Evolutionary conservation across 2,797 vertebrate species (phyloP).

Genomic region (Enteromius paludinosus): DNA sequence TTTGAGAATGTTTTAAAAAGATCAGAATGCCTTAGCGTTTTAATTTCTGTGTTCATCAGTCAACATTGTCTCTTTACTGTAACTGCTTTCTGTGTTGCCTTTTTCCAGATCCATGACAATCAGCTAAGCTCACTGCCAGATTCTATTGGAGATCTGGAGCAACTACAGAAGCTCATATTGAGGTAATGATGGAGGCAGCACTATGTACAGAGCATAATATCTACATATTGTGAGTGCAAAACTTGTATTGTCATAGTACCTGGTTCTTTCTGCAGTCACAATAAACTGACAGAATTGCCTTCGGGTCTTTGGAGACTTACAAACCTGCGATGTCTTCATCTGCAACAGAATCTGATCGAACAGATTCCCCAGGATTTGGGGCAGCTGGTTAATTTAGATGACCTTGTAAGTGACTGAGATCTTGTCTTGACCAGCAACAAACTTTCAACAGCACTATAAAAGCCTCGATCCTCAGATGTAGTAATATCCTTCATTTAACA

Average conservation of each 20-base stretch:
- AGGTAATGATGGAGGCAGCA: conserved; percentile 74
- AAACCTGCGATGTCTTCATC: conserved; percentile 77
- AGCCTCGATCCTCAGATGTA: not conserved
- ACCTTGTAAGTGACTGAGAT: conserved; percentile 76
- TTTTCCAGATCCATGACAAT: conserved; percentile 91
- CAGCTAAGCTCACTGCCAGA: conserved; percentile 84
- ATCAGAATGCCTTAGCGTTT: not conserved
- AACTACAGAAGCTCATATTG: conserved; percentile 90
- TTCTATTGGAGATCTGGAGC: conserved; percentile 85
- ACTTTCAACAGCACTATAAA: not conserved
- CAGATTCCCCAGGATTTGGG: conserved; percentile 77
- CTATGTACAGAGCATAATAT: not conserved
- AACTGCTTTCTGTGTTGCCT: conserved; percentile 34
- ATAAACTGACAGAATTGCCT: conserved; percentile 81
- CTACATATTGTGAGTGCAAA: not conserved
- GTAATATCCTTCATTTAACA: not conserved
- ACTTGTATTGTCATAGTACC: not conserved
- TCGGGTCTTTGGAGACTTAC: conserved; percentile 77
- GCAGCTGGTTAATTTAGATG: conserved; percentile 80
- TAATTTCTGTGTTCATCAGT: not conserved
- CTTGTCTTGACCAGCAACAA: not conserved
- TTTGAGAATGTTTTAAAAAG: not conserved
- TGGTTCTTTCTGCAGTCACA: conserved; percentile 76
- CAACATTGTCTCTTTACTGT: not conserved
- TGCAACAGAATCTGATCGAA: conserved; percentile 84